phyloP scores from a whole-genome alignment of 92 coral and sea anemone genomes.

The Epizoanthus scotinus region DNA sequence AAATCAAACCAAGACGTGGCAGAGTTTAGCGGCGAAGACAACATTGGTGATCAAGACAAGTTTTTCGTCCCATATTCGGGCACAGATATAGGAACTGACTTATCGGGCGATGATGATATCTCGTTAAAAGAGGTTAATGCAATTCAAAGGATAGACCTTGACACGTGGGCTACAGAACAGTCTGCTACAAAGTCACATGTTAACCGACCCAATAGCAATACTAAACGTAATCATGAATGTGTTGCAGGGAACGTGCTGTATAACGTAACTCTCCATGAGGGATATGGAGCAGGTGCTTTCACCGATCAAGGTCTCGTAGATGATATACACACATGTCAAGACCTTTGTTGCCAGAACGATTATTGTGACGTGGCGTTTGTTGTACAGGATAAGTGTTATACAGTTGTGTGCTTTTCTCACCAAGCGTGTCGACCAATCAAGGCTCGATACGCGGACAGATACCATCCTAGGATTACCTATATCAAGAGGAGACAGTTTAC shows the following conservation, averaged over 20 bases:
- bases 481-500: not conserved
- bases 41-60: not conserved
- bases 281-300: conserved; percentile 73
- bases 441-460: conserved; percentile 24
- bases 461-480: conserved; percentile 10
- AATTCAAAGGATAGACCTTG: not conserved
- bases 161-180: not conserved
- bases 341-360: conserved; percentile 83
- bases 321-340: conserved; percentile 76
- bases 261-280: conserved; percentile 78
- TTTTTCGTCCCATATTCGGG: not conserved
- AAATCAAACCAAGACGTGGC: not conserved
- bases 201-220: not conserved
- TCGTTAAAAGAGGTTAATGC: no score
- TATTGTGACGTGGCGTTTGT: conserved; percentile 85
- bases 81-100: not conserved
- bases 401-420: conserved; percentile 64
- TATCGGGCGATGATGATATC: not conserved
- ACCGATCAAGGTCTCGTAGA: conserved; percentile 76
- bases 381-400: conserved; percentile 77
- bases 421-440: conserved; percentile 36
- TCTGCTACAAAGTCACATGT: not conserved
- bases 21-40: not conserved
- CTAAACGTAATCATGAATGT: conserved; percentile 42
- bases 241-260: conserved; percentile 49